Evolutionary conservation across 2,113 vertebrate species (phyloP).

Genomic region (Siniperca chuatsi): DNA sequence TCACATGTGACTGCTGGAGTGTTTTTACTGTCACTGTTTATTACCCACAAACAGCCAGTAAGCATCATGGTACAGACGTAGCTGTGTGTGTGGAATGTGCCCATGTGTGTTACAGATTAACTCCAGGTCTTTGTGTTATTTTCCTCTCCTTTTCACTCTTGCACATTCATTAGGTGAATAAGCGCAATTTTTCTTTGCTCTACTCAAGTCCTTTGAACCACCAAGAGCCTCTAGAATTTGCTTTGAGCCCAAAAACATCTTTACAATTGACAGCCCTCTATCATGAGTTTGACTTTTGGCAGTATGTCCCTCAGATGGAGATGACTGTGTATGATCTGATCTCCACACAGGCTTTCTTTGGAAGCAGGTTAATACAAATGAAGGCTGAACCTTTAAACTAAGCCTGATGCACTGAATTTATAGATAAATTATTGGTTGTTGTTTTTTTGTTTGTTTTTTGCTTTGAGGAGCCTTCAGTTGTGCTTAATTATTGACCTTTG

Average conservation of each 20-base stretch:
- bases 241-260: not conserved
- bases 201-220: constrained; percentile 5
- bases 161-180: not conserved
- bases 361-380: not conserved
- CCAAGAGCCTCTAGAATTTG: constrained; percentile 5
- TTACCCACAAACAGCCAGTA: not conserved
- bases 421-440: not conserved
- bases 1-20: not conserved
- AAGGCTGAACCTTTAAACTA: constrained; percentile 18
- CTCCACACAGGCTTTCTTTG: not conserved
- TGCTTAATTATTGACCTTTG: not conserved
- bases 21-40: not conserved
- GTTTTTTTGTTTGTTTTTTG: not conserved
- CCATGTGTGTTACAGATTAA: not conserved
- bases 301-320: not conserved
- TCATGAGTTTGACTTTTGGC: constrained; percentile 7
- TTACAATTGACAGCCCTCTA: not conserved
- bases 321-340: not conserved
- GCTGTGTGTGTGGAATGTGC: not conserved
- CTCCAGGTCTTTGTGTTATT: not conserved
- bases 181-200: not conserved
- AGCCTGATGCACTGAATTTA: constrained; percentile 49
- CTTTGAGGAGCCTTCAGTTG: not conserved
- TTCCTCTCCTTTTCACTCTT: constrained; percentile 14
- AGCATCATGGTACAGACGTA: not conserved